Evolutionary conservation across 2,113 vertebrate species (phyloP).

Genomic region (Cebus imitator): DNA sequence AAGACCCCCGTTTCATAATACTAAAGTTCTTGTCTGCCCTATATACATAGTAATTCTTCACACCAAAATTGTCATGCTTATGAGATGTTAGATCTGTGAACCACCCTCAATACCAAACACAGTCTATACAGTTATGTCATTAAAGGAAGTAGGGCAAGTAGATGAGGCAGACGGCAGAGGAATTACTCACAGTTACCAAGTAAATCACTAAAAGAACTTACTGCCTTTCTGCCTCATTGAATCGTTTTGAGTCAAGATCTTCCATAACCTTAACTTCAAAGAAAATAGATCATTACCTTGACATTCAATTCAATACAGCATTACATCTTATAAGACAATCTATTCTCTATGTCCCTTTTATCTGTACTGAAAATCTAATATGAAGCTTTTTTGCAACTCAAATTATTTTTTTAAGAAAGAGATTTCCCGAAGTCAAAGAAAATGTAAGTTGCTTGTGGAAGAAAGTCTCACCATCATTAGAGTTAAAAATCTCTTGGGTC

Average conservation of each 20-base stretch:
- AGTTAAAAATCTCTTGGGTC: constrained; percentile 49
- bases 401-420: constrained; percentile 50
- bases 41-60: neutral
- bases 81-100: constrained; percentile 32
- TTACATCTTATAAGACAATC: constrained; percentile 64
- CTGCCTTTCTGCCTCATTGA: constrained; percentile 52
- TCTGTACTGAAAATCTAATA: constrained; percentile 52
- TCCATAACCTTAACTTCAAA: constrained; percentile 70
- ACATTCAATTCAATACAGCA: constrained; percentile 65
- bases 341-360: constrained; percentile 55
- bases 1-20: neutral
- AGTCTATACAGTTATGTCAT: neutral
- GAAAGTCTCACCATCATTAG: constrained; percentile 40
- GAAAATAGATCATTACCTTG: constrained; percentile 70
- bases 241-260: constrained; percentile 62
- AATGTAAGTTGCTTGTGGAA: constrained; percentile 7
- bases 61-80: constrained; percentile 21
- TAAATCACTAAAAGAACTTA: constrained; percentile 63
- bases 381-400: constrained; percentile 48
- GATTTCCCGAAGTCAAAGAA: constrained; percentile 35
- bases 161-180: neutral
- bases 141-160: constrained; percentile 51
- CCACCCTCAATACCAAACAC: neutral
- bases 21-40: neutral
- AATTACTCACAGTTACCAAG: constrained; percentile 58